phyloP scores from a whole-genome alignment of 2,888 invertebrate species.

The Pseudeuparius sepicola region DNA sequence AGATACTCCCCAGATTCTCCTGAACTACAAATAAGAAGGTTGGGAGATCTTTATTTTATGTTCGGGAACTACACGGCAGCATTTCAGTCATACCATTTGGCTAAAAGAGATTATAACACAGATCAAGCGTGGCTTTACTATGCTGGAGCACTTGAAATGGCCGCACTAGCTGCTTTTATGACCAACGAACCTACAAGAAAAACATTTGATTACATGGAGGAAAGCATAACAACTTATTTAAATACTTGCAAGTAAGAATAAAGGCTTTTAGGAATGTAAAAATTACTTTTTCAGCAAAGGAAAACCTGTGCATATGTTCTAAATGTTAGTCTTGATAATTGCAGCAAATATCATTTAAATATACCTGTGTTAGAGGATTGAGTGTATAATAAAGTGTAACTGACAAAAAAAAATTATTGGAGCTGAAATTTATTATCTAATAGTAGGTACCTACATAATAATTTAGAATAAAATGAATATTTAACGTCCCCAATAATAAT shows the following conservation, averaged over 20 bases:
- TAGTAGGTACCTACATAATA: too few species aligned
- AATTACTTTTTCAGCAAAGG: constrained; percentile 1
- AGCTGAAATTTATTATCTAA: too few species aligned
- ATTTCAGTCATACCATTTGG: constrained; percentile 88
- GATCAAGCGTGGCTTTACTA: constrained; percentile 97
- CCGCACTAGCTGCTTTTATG: constrained; percentile 86
- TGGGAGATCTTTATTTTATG: constrained; percentile 94
- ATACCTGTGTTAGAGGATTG: too few species aligned
- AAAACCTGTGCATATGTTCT: too few species aligned
- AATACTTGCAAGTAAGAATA: constrained; percentile 79
- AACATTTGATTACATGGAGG: constrained; percentile 86
- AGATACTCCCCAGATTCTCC: constrained; percentile 76
- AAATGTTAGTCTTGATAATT: too few species aligned
- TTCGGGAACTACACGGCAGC: constrained; percentile 89
- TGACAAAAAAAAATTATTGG: too few species aligned
- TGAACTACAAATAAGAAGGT: constrained; percentile 83
- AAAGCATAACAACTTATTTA: constrained; percentile 83
- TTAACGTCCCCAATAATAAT: too few species aligned
- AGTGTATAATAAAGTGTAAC: too few species aligned
- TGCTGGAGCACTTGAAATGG: constrained; percentile 96
- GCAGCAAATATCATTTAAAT: too few species aligned
- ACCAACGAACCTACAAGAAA: constrained; percentile 67
- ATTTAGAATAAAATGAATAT: too few species aligned
- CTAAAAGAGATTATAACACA: constrained; percentile 94
- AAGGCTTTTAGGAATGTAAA: too few species aligned